Evolutionary conservation across 2,888 invertebrate species (phyloP).

Genomic region (Callimorpha dominula): DNA sequence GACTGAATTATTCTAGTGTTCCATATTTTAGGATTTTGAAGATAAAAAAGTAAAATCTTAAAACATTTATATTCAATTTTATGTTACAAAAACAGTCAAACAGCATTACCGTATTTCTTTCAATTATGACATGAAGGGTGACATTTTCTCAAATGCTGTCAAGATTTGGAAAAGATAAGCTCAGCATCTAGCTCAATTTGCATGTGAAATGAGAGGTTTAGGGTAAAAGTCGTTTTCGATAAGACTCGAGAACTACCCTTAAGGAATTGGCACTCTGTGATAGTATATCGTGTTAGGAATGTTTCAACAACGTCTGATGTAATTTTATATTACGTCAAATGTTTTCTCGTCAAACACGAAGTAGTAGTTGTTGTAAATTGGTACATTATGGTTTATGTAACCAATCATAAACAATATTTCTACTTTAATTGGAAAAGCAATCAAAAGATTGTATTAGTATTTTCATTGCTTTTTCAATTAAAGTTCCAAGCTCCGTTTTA

Average conservation of each 20-base stretch:
- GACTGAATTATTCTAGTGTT: not conserved
- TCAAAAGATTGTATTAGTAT: not conserved
- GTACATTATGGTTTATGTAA: not conserved
- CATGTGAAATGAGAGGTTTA: constrained; percentile 18
- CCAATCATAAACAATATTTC: too few relatives aligned
- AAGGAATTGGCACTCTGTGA: constrained; percentile 18
- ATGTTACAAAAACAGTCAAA: not conserved
- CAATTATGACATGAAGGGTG: constrained; percentile 18
- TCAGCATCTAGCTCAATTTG: constrained; percentile 7
- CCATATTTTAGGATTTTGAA: too few relatives aligned
- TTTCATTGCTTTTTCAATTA: too few relatives aligned
- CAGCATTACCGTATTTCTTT: constrained; percentile 9
- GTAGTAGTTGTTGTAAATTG: not conserved
- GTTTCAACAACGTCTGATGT: not conserved
- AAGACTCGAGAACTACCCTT: constrained; percentile 10
- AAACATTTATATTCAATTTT: not conserved
- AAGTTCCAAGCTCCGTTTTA: too few relatives aligned
- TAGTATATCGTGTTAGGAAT: constrained; percentile 8
- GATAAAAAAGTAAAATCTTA: too few relatives aligned
- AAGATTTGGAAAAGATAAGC: constrained; percentile 19
- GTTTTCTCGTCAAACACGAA: not conserved
- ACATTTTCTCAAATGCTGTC: constrained; percentile 10
- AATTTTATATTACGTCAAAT: constrained; percentile 3
- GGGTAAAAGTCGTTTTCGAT: constrained; percentile 8
- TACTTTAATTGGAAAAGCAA: too few relatives aligned